A percentile compares a stretch with the other conserved stretches of the same genome.
phyloP scores from a whole-genome alignment of 1,140 invertebrate species.

The Pantala flavescens region DNA sequence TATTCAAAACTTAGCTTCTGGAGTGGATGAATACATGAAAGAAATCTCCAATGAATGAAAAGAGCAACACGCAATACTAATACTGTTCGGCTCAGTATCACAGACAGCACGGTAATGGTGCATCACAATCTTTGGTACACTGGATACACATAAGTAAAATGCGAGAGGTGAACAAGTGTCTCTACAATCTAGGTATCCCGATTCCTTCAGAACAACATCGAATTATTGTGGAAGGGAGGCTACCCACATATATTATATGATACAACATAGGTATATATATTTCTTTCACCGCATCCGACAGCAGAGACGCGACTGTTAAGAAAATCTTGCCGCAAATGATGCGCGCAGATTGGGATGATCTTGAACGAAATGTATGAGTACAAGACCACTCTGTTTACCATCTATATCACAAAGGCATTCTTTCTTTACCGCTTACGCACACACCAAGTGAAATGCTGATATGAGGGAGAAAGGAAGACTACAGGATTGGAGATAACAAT shows the following conservation, averaged over 20 bases:
- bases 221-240: background rate
- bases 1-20: too few relatives aligned
- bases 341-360: too few relatives aligned
- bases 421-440: too few relatives aligned
- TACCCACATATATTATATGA: background rate
- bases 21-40: too few relatives aligned
- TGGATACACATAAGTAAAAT: background rate
- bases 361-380: too few relatives aligned
- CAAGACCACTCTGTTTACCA: too few relatives aligned
- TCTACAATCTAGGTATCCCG: background rate
- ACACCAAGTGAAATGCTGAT: too few relatives aligned
- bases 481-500: too few relatives aligned
- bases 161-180: background rate
- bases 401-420: too few relatives aligned
- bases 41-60: too few relatives aligned
- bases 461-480: too few relatives aligned
- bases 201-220: background rate
- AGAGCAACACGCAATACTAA: background rate
- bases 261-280: background rate
- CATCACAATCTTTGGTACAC: constrained; percentile 5
- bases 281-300: background rate
- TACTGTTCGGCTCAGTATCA: background rate
- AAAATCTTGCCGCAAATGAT: too few relatives aligned
- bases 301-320: background rate
- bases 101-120: background rate